phyloP scores from a whole-genome alignment of 2,888 invertebrate genomes.

The Nymphalis c-album region DNA sequence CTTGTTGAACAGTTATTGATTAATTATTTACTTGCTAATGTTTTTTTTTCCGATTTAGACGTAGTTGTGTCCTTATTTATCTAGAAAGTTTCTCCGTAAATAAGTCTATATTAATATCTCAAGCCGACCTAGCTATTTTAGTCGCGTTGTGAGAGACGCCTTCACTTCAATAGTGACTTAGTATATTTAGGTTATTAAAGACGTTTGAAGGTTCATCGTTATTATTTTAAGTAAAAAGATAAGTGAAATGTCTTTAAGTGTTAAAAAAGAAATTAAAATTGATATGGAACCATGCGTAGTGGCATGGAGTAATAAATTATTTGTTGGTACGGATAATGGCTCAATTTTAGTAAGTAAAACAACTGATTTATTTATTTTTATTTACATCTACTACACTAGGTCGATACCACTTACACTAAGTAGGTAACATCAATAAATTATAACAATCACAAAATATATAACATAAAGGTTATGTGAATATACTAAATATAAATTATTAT shows the following conservation, averaged over 20 bases:
- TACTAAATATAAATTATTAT: no score
- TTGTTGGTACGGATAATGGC: conserved; percentile 68
- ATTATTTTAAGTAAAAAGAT: conserved; percentile 17
- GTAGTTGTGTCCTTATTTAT: conserved; percentile 4
- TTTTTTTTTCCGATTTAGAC: neutral
- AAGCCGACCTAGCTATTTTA: conserved; percentile 26
- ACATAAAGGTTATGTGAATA: no score
- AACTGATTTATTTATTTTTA: conserved; percentile 12
- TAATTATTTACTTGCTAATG: neutral
- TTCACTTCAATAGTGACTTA: conserved; percentile 44
- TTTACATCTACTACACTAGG: no score
- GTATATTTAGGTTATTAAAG: conserved; percentile 41
- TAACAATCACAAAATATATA: no score
- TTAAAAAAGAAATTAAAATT: conserved; percentile 59
- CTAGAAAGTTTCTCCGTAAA: conserved; percentile 24
- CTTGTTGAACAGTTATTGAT: no score
- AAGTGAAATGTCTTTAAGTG: conserved; percentile 59
- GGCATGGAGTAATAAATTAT: conserved; percentile 62
- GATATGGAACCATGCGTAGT: conserved; percentile 68
- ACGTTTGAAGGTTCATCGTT: conserved; percentile 38
- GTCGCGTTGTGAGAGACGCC: conserved; percentile 18
- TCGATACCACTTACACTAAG: no score
- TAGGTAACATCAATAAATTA: no score
- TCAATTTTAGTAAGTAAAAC: conserved; percentile 60
- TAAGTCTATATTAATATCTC: conserved; percentile 18